Base-by-base conservation (phyloP, 2,797 vertebrate genomes). In the Toxotes lorentzi region DNA sequence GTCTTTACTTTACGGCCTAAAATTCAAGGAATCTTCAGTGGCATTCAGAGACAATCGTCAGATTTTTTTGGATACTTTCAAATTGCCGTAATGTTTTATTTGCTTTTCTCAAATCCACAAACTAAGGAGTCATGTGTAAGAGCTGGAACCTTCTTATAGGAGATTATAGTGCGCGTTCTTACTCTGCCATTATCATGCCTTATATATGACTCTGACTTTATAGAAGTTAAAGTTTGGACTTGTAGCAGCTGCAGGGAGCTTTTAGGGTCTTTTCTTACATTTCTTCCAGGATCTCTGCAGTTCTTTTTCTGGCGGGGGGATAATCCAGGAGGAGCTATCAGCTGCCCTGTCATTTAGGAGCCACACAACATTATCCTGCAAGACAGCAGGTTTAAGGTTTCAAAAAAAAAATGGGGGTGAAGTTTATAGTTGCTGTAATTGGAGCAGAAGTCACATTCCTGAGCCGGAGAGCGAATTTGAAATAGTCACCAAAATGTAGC, bases 331-430 rank as follows among this genome's bases (percentile, higher is more conserved):
- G 10, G 38, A 45, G 51, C 35, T 14, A 63, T 73, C 41, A 16
- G 38, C 70, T 51, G 62, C 76, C 53, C 82, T 90, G 70, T 91
- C 73, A 90, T 91, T 88, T 79, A 54, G 30, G 50, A 68, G 54
- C 73, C 69, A 47, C 78, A 61, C 23, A 24, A 62, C 43, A 61
- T 80, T 69, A 70, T 56, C 50, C 59, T 58, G 45, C 27, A 59
- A 58, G 50, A 7, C 27, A 27, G 76, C 58, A 76, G 43, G 62
- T 76, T 71, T 64, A 40, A 5, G 56, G 41, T 76, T 73, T 79
- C 19, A 66, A 59, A 35, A 69, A 57, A 61, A 70, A 24, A 34
- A 21, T 54, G 47, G 43, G 53, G 27, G 27, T 30, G 27, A 30
- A 19, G 14, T 78, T 82, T 71, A 68, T 19, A 54, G 62, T 58